Conservation (phyloP, 2,797 vertebrate species). For the Coendou prehensilis region DNA sequence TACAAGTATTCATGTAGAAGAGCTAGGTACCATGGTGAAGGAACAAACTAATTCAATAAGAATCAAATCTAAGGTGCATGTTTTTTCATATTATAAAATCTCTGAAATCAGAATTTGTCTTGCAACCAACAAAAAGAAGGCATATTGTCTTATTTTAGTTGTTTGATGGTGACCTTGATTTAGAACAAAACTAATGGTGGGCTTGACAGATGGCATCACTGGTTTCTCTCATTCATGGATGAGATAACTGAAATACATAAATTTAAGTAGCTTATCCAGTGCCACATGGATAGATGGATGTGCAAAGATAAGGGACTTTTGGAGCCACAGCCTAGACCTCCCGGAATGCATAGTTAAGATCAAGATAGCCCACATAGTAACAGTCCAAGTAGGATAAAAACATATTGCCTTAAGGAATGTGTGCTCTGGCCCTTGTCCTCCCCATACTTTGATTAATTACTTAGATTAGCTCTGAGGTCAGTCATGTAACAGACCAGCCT, state of each 20-base stretch:
- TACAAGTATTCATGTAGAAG: slow-evolving; percentile 3
- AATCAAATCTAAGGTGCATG: neutral
- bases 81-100: neutral
- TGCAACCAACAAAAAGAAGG: neutral
- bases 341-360: neutral
- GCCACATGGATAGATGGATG: neutral
- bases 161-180: neutral
- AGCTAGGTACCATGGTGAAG: neutral
- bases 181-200: neutral
- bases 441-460: neutral
- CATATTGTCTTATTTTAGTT: slow-evolving; percentile 33
- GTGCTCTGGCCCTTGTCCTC: neutral
- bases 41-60: neutral
- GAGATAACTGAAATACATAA: neutral
- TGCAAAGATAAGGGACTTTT: neutral
- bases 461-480: neutral
- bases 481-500: neutral
- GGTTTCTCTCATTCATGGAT: neutral
- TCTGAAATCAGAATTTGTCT: slow-evolving; percentile 29
- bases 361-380: neutral
- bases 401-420: neutral
- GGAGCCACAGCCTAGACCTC: neutral
- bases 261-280: neutral
- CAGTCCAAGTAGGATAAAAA: neutral
- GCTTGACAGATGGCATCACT: neutral